These are phyloP conservation scores for Chelonoidis abingdonii DNA, from an alignment of 2,113 vertebrate genomes.

Conservation along the genomic window DNA sequence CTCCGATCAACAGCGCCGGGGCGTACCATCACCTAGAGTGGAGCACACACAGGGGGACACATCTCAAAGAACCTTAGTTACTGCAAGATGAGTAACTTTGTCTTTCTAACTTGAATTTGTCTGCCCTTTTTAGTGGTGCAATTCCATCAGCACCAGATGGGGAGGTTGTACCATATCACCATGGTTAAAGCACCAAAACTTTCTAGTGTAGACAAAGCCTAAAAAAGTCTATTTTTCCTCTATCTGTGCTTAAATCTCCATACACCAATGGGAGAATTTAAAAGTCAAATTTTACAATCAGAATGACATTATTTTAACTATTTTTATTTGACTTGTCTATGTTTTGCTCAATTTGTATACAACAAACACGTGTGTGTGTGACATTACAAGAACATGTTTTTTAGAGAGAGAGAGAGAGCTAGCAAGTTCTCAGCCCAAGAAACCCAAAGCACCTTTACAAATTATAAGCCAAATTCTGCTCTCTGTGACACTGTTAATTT, in stretches of 20 bases:
- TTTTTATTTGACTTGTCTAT: background rate
- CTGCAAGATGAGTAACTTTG: no score
- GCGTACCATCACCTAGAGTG: no score
- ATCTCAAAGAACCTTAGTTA: no score
- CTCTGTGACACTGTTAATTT: background rate
- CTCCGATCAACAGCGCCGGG: no score
- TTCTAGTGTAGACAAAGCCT: background rate
- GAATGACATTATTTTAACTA: background rate
- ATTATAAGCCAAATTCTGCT: background rate
- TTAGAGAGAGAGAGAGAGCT: no score
- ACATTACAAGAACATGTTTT: background rate
- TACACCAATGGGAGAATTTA: background rate
- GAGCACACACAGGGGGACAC: no score
- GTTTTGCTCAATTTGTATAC: background rate
- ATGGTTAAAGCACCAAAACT: background rate
- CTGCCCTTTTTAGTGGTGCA: background rate
- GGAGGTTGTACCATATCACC: background rate
- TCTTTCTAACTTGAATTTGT: background rate
- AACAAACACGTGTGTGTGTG: background rate
- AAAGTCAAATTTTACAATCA: background rate
- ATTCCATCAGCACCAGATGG: background rate
- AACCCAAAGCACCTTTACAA: background rate
- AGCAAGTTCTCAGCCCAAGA: background rate
- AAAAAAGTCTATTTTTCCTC: background rate
- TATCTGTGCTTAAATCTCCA: background rate